These are phyloP conservation scores for Drepana falcataria DNA, from an alignment of 2,888 invertebrate species.

Conservation along the genomic window DNA sequence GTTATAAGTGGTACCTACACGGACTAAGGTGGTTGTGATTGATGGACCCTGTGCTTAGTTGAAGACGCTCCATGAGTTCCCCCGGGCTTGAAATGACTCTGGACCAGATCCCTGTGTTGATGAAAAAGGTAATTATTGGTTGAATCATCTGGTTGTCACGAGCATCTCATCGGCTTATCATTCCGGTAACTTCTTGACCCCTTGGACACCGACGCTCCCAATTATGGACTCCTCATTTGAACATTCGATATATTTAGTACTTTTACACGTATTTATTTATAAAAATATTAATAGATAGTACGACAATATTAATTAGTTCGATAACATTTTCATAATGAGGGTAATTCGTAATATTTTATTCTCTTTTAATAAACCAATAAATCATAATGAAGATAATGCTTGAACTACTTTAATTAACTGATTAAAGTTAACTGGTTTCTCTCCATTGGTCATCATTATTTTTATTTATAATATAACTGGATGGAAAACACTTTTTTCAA, in stretches of 20 bases:
- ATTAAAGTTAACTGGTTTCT: too few relatives aligned
- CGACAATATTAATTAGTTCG: neutral
- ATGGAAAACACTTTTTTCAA: too few relatives aligned
- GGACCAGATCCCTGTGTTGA: constrained; percentile 65
- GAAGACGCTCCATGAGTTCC: constrained; percentile 50
- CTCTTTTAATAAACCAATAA: neutral
- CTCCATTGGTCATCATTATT: too few relatives aligned
- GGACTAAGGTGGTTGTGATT: constrained; percentile 35
- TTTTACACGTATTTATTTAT: neutral
- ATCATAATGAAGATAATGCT: neutral
- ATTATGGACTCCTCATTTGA: neutral
- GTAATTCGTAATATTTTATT: neutral
- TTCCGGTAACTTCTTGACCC: constrained; percentile 17
- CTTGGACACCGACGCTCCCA: constrained; percentile 7
- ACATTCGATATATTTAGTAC: neutral
- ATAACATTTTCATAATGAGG: constrained; percentile 1
- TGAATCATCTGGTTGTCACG: constrained; percentile 1
- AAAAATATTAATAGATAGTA: neutral
- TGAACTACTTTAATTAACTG: neutral
- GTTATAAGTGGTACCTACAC: constrained; percentile 38
- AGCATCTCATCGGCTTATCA: constrained; percentile 8
- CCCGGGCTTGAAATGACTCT: constrained; percentile 64
- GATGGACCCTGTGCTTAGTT: constrained; percentile 42
- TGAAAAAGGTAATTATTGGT: constrained; percentile 57
- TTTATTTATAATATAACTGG: too few relatives aligned